A percentile compares a stretch with the other conserved stretches of the same genome.
Conservation (phyloP, 2,888 invertebrate genomes). For the Saturnia japonica region DNA sequence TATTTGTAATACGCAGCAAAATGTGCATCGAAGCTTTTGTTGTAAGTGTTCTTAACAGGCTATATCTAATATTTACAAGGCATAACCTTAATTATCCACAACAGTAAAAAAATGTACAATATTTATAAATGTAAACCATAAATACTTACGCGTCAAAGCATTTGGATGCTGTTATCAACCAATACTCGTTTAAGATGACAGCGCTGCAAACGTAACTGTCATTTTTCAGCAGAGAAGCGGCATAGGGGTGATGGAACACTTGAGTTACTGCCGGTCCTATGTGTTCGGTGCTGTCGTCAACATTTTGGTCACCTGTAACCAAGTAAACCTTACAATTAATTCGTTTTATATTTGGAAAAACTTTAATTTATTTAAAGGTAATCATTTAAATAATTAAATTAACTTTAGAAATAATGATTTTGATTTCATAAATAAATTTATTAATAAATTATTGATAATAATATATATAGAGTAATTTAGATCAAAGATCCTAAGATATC, state of each 20-base stretch:
- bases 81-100: too few species aligned
- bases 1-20: too few species aligned
- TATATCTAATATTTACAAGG: background rate
- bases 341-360: background rate
- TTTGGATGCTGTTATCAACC: constrained; percentile 67
- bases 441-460: too few species aligned
- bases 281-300: constrained; percentile 56
- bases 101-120: background rate
- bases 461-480: too few species aligned
- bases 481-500: too few species aligned
- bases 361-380: too few species aligned
- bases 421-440: too few species aligned
- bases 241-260: constrained; percentile 60
- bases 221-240: constrained; percentile 56
- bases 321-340: background rate
- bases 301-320: constrained; percentile 42
- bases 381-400: too few species aligned
- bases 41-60: too few species aligned
- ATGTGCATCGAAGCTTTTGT: too few species aligned
- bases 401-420: too few species aligned
- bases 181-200: constrained; percentile 63
- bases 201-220: constrained; percentile 64
- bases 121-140: background rate
- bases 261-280: constrained; percentile 64
- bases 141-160: constrained; percentile 69